These are phyloP conservation scores for Lysandra bellargus DNA, from an alignment of 2,888 invertebrate species.

Conservation along the genomic window DNA sequence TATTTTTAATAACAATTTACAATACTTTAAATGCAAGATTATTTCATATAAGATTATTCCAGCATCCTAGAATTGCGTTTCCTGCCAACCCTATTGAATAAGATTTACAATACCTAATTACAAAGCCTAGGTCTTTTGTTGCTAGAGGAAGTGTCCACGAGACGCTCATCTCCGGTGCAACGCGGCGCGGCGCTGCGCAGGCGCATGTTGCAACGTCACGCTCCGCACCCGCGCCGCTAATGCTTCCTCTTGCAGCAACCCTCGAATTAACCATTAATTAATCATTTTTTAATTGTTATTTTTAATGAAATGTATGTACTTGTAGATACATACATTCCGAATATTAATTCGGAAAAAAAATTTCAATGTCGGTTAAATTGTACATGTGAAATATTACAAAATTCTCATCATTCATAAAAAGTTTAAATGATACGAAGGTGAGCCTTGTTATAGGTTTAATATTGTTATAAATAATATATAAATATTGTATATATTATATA, in stretches of 20 bases:
- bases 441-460: too few relatives aligned
- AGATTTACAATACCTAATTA: not conserved
- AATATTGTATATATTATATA: too few relatives aligned
- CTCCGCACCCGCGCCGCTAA: not conserved
- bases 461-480: too few relatives aligned
- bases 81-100: not conserved
- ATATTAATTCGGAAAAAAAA: too few relatives aligned
- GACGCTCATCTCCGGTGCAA: not conserved
- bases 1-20: too few relatives aligned
- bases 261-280: not conserved
- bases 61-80: not conserved
- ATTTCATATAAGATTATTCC: too few relatives aligned
- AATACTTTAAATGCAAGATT: too few relatives aligned
- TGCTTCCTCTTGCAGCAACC: constrained; percentile 15
- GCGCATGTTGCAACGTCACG: constrained; percentile 28
- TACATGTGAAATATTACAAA: not conserved
- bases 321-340: too few relatives aligned
- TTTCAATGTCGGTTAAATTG: too few relatives aligned
- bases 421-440: not conserved
- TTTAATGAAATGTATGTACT: not conserved
- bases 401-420: not conserved
- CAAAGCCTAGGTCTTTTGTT: constrained; percentile 3
- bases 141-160: not conserved
- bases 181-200: not conserved
- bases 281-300: not conserved